Percentiles rank a stretch among this genome's conserved stretches.
These are phyloP conservation scores for Drosophila mulleri DNA, from an alignment of 2,888 invertebrate species.

Conservation along the genomic window DNA sequence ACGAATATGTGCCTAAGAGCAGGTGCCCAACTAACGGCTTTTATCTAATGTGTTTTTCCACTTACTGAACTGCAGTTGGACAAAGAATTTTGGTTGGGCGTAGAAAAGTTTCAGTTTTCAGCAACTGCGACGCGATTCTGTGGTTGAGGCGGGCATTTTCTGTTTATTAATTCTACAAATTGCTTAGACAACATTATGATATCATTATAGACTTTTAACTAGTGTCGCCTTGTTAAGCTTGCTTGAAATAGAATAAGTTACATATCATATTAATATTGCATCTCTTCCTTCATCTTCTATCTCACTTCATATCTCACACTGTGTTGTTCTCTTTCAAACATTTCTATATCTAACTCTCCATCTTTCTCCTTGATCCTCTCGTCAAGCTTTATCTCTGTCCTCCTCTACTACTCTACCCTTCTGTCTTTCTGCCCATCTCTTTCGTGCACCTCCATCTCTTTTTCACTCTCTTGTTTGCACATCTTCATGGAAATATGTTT, in stretches of 20 bases:
- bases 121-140: neutral
- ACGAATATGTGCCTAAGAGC: constrained; percentile 55
- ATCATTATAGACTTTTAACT: neutral
- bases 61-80: constrained; percentile 14
- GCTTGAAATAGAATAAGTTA: neutral
- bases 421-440: no score
- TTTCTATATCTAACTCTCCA: neutral
- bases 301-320: neutral
- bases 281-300: no score
- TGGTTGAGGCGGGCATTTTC: neutral
- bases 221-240: neutral
- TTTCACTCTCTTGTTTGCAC: neutral
- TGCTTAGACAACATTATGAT: neutral
- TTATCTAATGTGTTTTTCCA: constrained; percentile 21
- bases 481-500: neutral
- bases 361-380: neutral
- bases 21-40: constrained; percentile 44
- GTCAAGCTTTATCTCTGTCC: neutral
- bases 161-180: neutral
- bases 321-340: neutral
- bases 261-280: neutral
- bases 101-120: neutral
- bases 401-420: neutral
- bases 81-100: constrained; percentile 15
- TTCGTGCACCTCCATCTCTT: neutral